phyloP scores from a whole-genome alignment of 2,888 invertebrate genomes.

The Teleogryllus oceanicus region DNA sequence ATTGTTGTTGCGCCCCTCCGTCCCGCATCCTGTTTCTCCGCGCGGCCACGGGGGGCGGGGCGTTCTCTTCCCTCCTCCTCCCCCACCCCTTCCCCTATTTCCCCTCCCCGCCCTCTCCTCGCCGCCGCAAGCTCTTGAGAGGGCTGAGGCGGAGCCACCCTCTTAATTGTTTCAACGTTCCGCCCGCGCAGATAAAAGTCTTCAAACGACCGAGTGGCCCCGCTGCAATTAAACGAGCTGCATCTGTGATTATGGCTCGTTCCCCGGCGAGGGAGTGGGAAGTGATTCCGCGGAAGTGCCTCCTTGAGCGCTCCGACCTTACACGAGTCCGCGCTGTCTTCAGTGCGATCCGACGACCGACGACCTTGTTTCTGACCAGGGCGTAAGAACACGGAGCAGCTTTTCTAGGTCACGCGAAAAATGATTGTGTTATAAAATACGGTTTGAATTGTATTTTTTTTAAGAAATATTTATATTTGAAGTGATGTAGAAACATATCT shows the following conservation, averaged over 20 bases:
- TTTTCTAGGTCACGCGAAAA: too few relatives aligned
- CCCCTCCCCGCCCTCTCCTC: background rate
- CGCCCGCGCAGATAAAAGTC: background rate
- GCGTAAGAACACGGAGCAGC: too few relatives aligned
- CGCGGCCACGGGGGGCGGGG: background rate
- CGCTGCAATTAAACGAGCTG: constrained; percentile 18
- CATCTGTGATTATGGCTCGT: background rate
- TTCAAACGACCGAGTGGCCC: background rate
- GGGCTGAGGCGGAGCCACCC: background rate
- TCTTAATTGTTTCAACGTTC: background rate
- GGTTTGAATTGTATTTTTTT: too few relatives aligned
- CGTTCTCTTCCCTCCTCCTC: background rate
- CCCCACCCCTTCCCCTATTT: background rate
- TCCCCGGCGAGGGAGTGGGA: background rate
- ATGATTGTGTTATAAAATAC: too few relatives aligned
- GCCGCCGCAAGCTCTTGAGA: background rate
- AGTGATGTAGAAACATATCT: too few relatives aligned
- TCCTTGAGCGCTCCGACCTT: background rate
- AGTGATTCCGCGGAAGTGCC: background rate
- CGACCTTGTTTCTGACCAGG: too few relatives aligned
- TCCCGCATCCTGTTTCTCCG: background rate
- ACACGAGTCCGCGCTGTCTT: background rate
- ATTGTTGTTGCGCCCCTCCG: background rate
- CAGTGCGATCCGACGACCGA: background rate
- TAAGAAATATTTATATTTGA: too few relatives aligned